Evolutionary conservation across 2,113 vertebrate genomes (phyloP), one percentile per base, ranked within the genome.

Genomic region (Sinocyclocheilus grahami): DNA sequence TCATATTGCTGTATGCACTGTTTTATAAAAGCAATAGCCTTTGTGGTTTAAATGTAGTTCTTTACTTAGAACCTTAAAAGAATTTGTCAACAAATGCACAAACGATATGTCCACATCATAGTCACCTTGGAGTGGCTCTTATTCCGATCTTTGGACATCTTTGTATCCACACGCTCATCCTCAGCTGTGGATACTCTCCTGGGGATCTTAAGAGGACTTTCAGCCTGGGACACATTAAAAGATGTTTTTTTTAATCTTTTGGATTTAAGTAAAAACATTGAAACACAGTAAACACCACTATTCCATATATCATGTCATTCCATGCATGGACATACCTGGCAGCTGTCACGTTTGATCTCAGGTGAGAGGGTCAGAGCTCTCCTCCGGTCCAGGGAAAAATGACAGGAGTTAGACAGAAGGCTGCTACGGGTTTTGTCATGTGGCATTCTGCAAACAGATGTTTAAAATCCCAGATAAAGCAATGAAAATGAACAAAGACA

Each of bases 321-420:
- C 14, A 33, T 22, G 18, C 46, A 78, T 53, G 63, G 27, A 86
- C 87, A 30, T 92, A 95, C 94, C 88, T 87, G 62, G 51, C 53
- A 58, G 24, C 85, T 91, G 39, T 93, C 86, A 63, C 91, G 89
- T 37, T 89, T 88, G n/a, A 89, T 85, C 33, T 20, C 30, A 27
- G 93, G 91, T 7, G 92, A 90, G 75, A 94, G 82, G 67, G 90
- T 93, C 87, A 93, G 90, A 85, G 92, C 92, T 90, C 84, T 93
- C 76, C 87, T 91, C 79, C 42, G 90, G 72, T 93, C 92, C 92
- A 94, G 91, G 86, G 91, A 20, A 53, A 76, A 85, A 80, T 33
- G 3, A 4, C 53, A 13, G 46, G 78, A 9, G 14, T 63, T 55
- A 22, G 72, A 69, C 24, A 58, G 3, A 42, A 18, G 39, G n/a